Base-by-base conservation (phyloP, 2,888 invertebrate species). In the Caenorhabditis sp. region DNA sequence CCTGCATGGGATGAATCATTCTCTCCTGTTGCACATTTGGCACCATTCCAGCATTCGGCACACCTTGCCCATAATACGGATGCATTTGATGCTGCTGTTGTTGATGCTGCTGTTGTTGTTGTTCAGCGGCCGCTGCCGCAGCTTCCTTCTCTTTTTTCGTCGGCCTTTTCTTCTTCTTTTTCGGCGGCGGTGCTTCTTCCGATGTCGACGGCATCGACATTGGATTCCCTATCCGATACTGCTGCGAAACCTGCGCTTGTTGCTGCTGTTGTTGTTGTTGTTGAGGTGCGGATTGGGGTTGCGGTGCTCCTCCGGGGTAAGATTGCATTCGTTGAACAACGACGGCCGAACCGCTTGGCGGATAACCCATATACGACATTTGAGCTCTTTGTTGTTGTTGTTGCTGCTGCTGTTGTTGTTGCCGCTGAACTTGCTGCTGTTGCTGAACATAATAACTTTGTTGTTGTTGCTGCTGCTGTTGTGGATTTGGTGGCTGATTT, bases 61-160 rank as follows among this genome's bases (percentile, higher is more conserved):
- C 31, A 6, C 31, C 31, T 31, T 69, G 66, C 17, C 58, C 59
- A 49, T 66, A 66, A 37, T 27, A 66, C 5, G 63, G 59, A 27
- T 68, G 68, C 69, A 66, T 65, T 50, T 67, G 70, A 27, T 71
- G 63, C 58, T 63, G 62, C 36, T 68, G 60, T 23, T 69, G 63
- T 23, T 63, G 70, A 53, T 72, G 63, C 49, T 66, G 67, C 23
- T 51, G 51, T 1, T 61, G 73, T 27, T 66, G 64, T 24, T 69
- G 60, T 2, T 55, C 62, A 17, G 74, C 76, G 6, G 62, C 61
- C 17, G 70, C 71, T 10, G 66, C 73, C n/a, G 69, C 67, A 37
- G 72, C 67, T 55, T 76, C 71, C 58, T 77, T 76, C 66, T 77
- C 63, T 59, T 77, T 76, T 57, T 75, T 79, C 60, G 77, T 77